Evolutionary conservation across 2,888 invertebrate species (phyloP).

Genomic region (Sminthurides aquaticus): DNA sequence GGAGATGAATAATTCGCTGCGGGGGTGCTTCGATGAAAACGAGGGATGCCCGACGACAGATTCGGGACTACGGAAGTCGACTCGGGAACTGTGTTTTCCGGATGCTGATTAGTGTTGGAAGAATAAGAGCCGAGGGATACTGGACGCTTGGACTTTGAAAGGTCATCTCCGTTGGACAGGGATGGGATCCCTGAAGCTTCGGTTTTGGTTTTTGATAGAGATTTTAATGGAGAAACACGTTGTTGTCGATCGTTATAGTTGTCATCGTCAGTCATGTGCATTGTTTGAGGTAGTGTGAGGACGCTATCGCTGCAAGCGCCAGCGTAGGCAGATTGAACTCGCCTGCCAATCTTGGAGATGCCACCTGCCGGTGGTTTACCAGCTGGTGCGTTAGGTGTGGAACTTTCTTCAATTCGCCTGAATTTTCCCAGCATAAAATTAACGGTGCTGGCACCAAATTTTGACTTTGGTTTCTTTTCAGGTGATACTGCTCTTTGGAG

Average conservation of each 20-base stretch:
- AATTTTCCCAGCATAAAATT: conserved; percentile 69
- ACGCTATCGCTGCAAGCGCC: conserved; percentile 44
- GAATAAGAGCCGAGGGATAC: background rate
- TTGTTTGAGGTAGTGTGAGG: conserved; percentile 29
- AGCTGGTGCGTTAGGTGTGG: conserved; percentile 26
- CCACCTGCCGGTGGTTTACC: conserved; percentile 31
- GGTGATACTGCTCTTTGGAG: conserved; percentile 39
- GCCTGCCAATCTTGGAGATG: conserved; percentile 31
- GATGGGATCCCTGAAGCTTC: background rate
- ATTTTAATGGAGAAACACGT: background rate
- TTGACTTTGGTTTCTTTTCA: conserved; percentile 34
- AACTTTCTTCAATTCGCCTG: conserved; percentile 52
- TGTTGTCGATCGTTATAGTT: background rate
- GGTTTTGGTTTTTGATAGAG: background rate
- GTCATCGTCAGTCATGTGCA: background rate
- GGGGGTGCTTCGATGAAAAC: background rate
- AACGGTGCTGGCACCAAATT: conserved; percentile 55
- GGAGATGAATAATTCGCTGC: background rate
- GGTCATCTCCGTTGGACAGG: background rate
- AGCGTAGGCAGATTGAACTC: conserved; percentile 43
- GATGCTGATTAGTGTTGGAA: background rate
- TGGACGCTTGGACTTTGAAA: background rate
- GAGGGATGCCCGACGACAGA: background rate
- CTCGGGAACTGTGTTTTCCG: background rate
- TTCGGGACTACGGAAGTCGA: no score